Evolutionary conservation across 2,113 vertebrate species (phyloP), one percentile per base, ranked within the genome.

Genomic region (Leucoraja erinaceus): DNA sequence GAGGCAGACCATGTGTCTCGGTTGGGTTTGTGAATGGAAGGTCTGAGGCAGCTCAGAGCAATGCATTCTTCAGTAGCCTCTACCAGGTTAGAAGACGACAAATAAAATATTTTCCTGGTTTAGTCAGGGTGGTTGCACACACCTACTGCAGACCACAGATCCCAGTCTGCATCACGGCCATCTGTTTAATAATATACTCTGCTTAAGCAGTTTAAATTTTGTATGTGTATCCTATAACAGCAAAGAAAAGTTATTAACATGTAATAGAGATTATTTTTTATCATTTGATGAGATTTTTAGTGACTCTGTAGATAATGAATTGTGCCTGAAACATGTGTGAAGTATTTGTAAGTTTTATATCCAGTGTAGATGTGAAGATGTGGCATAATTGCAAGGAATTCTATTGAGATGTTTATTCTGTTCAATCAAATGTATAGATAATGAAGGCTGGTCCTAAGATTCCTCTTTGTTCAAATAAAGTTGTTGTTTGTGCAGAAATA

Each of bases 381-480:
- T 38, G 12, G 63, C 18, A 54, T 6, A 72, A 91, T 10, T 74
- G 20, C 38, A 47, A 91, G 33, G 70, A 90, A 47, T 90, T 38
- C 88, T 38, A 70, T 70, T 31, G 33, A 33, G 18, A 72, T 16
- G 28, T 66, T 91, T 74, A 38, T 70, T 91, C 66, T 72, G 66
- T 70, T 91, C 33, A 68, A 70, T 47, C 6, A 28, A 28, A 47
- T 22, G 38, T 38, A 8, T 90, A 38, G 9, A 9, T 90, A 74
- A 25, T 74, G 38, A 91, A 91, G 68, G 90, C 66, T 91, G 90
- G 20, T 91, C 66, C 90, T 54, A 38, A 72, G 14, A 59, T 54
- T 84, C 70, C 18, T 74, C 28, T 91, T 91, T 47, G 31, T 91
- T 91, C 20, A 72, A 91, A 91, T 91, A 91, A 91, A 91, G 10